A percentile compares a stretch with the other conserved stretches of the same genome.
Evolutionary conservation across 2,888 invertebrate species (phyloP).

Genomic region (Drosophila barbarae): DNA sequence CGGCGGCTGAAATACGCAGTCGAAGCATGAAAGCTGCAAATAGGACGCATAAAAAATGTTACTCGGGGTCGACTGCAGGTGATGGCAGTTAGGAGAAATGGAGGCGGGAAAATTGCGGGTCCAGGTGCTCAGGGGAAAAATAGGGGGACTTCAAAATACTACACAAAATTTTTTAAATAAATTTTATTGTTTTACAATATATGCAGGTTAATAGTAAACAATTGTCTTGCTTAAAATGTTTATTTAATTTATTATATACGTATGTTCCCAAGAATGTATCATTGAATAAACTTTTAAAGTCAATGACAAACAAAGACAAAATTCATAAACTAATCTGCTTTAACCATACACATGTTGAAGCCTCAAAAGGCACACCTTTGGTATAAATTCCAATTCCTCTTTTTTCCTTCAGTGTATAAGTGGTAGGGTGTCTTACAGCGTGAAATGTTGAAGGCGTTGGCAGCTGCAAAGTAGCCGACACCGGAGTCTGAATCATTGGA

Average conservation of each 20-base stretch:
- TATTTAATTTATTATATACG: no score
- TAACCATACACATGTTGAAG: no score
- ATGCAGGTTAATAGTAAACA: no score
- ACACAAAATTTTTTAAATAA: neutral
- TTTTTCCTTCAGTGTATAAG: slow-evolving; percentile 1
- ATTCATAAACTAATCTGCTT: no score
- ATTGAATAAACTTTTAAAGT: no score
- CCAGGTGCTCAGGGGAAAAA: neutral
- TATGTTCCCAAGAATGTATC: no score
- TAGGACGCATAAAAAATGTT: slow-evolving; percentile 46
- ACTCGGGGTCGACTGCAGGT: slow-evolving; percentile 41
- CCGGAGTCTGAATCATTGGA: slow-evolving; percentile 28
- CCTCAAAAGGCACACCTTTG: neutral
- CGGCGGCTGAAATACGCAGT: slow-evolving; percentile 66
- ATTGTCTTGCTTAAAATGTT: no score
- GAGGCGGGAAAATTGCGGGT: neutral
- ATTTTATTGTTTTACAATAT: neutral
- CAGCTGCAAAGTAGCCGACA: slow-evolving; percentile 37
- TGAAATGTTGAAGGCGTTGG: slow-evolving; percentile 52
- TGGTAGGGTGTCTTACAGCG: slow-evolving; percentile 53
- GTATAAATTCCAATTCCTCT: neutral
- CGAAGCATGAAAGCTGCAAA: slow-evolving; percentile 73
- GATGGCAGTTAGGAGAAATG: slow-evolving; percentile 28
- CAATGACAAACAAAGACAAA: no score
- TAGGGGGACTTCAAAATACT: neutral